Conservation (phyloP, 2,888 invertebrate species). For the Minunthozetes semirufus region DNA sequence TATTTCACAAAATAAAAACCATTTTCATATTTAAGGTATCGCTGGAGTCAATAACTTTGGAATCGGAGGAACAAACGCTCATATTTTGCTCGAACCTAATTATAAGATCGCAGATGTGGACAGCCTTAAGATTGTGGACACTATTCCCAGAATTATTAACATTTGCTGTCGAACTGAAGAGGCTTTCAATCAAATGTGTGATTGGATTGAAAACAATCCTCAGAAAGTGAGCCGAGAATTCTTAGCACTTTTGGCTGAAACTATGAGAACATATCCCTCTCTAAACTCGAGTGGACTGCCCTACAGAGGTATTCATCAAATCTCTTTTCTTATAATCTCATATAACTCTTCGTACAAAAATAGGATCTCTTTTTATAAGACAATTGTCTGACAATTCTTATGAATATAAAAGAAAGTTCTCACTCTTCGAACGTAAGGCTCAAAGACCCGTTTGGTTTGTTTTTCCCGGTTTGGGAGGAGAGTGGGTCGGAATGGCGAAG, state of each 20-base stretch:
- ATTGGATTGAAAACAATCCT: slow-evolving; percentile 51
- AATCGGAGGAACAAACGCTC: slow-evolving; percentile 52
- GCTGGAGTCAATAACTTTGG: slow-evolving; percentile 55
- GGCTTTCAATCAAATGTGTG: slow-evolving; percentile 62
- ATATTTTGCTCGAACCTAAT: slow-evolving; percentile 46
- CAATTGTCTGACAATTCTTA: not conserved
- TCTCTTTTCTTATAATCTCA: no score
- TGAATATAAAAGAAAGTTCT: not conserved
- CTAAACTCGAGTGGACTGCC: slow-evolving; percentile 19
- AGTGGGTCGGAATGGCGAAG: slow-evolving; percentile 22
- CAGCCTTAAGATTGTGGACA: not conserved
- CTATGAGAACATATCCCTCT: slow-evolving; percentile 53
- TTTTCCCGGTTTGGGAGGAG: slow-evolving; percentile 64
- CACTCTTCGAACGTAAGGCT: not conserved
- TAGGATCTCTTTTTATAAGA: not conserved
- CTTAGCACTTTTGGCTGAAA: slow-evolving; percentile 65
- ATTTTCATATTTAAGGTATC: slow-evolving; percentile 38
- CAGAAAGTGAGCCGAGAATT: slow-evolving; percentile 56
- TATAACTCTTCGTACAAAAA: not conserved
- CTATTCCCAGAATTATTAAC: slow-evolving; percentile 62
- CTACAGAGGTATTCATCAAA: slow-evolving; percentile 55
- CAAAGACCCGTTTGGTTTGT: slow-evolving; percentile 48
- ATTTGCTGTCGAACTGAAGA: slow-evolving; percentile 78
- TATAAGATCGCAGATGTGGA: slow-evolving; percentile 39
- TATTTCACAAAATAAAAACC: no score